Base-by-base conservation (phyloP, 2,113 vertebrate genomes). In the Cranoglanis bouderius region DNA sequence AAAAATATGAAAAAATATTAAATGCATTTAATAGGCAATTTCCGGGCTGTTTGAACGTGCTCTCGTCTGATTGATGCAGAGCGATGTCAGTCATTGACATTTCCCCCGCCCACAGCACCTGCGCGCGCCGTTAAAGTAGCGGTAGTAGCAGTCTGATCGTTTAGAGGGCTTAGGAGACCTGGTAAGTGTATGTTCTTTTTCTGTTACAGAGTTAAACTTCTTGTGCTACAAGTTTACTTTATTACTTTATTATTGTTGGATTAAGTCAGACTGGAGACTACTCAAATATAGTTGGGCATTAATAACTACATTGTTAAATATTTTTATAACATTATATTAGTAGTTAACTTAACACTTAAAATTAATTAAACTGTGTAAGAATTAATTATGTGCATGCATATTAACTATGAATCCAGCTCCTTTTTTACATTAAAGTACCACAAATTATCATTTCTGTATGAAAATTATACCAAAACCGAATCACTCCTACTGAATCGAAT, bases 1-100 rank as follows among this genome's bases (percentile, higher is more conserved):
- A 51, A 14, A 49, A 32, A 63, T 4, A 32, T 19, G 35, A 21
- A n/a, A n/a, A 19, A 24, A 63, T 4, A 32, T 19, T 55, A 21
- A 57, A 55, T 55, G 4, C 29, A 53, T 55, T n/a, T n/a, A 16
- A 16, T n/a, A 35, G 9, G 6, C n/a, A 35, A 5, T 55, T 43
- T 84, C 19, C 16, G 19, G 8, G 1, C 0, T 32, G 26, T n/a
- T 51, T 85, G 51, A n/a, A 55, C 35, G 65, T 16, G 19, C 74
- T 82, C 35, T 24, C n/a, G 0, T 85, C 40, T 88, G 57, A 88
- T 90, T 90, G 87, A 89, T 83, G n/a, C 3, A 53, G 21, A 1
- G 12, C 3, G 21, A n/a, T 88, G 87, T 87, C 87, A 88, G 38
- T 91, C 89, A 87, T 72, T 2, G 5, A 6, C 6, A n/a, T 67